Base-by-base conservation (phyloP, 2,113 vertebrate species). In the Synchiropus splendidus region DNA sequence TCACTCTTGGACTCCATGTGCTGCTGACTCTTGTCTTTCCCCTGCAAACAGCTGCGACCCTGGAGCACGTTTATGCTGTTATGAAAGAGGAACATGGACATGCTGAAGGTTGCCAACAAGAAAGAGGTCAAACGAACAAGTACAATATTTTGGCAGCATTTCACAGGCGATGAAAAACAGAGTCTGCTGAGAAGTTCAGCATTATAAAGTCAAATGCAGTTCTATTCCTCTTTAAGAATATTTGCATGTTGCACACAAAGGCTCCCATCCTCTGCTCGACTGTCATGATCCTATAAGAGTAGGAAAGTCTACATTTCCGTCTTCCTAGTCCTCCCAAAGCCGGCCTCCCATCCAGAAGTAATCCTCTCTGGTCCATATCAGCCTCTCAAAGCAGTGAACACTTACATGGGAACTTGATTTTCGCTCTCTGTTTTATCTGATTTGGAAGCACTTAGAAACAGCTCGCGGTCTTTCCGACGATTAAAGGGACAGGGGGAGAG, bases 381-480 rank as follows among this genome's bases (percentile, higher is more conserved):
- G 68, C 54, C 40, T 39, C 58, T 53, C 58, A 78, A 69, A 77
- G 72, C 69, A 59, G 56, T 32, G 11, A 65, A 67, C 70, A 63
- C 67, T 77, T 77, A 81, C 71, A 78, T 30, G 55, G 51, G 54
- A 79, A 76, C 54, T 72, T 75, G 69, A 68, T 74, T 76, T 67
- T 53, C 66, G 58, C 51, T 46, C 54, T 54, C 72, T 69, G 51
- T 67, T 81, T 72, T 81, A 84, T 82, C 74, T 62, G 75, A 82
- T 84, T 78, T 70, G 63, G 64, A 54, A 80, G 73, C 71, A 74
- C 73, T 77, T 74, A 77, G 72, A 75, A 72, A 64, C 67, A 60
- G 65, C 63, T 75, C 52, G 53, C 64, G 67, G 74, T 78, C 64
- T 64, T 68, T 52, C 61, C 44, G 63, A 47, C 57, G 54, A 74